These are phyloP conservation scores for Myrmecobius fasciatus DNA, from an alignment of 2,113 vertebrate genomes.

Conservation along the genomic window DNA sequence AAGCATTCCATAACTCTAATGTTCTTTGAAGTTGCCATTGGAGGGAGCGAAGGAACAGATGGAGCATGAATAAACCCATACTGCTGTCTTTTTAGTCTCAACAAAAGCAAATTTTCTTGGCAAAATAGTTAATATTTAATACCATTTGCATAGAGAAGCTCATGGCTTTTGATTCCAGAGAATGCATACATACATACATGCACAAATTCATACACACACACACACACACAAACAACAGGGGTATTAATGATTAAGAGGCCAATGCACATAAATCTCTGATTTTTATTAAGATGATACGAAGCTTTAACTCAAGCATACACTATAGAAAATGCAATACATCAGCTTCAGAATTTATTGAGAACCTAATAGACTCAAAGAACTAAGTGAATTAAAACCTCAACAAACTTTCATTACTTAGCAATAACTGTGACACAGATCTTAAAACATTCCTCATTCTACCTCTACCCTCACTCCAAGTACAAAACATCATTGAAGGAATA, in stretches of 20 bases:
- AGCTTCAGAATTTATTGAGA: conserved; percentile 60
- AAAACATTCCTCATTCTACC: neutral
- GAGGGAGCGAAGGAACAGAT: conserved; percentile 74
- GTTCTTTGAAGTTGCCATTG: conserved; percentile 76
- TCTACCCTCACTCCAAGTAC: neutral
- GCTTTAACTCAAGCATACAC: neutral
- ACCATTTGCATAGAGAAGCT: conserved; percentile 67
- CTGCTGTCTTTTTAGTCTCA: conserved; percentile 67
- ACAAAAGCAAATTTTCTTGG: conserved; percentile 70
- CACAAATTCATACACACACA: neutral
- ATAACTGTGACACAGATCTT: neutral
- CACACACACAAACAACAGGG: neutral
- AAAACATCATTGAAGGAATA: conserved; percentile 20
- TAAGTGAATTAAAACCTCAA: conserved; percentile 33
- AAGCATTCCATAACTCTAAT: conserved; percentile 63
- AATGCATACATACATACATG: conserved; percentile 34
- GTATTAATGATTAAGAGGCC: conserved; percentile 10
- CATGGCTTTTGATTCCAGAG: conserved; percentile 37
- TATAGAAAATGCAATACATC: conserved; percentile 54
- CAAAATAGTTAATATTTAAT: conserved; percentile 79
- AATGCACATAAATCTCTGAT: neutral
- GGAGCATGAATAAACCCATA: conserved; percentile 64
- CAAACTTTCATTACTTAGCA: conserved; percentile 28
- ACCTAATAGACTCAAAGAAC: conserved; percentile 35
- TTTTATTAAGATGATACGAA: conserved; percentile 49